Conservation (phyloP, 2,797 vertebrate genomes). For the Sebastiscus albofasciatus region DNA sequence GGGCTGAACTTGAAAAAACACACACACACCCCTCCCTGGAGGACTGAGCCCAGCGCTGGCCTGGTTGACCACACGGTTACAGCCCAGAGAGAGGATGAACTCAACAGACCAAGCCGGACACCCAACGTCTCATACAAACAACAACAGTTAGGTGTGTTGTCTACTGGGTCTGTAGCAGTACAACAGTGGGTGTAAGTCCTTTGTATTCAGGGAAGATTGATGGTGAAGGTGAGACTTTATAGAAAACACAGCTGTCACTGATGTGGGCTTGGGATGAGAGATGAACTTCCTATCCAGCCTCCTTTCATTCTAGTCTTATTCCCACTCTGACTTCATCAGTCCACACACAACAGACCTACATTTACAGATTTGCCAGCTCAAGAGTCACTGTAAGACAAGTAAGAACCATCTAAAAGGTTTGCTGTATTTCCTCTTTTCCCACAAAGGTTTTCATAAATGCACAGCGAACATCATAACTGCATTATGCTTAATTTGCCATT, state of each 20-base stretch:
- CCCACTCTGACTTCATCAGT: neutral
- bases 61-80: constrained; percentile 23
- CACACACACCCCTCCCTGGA: constrained; percentile 39
- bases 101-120: constrained; percentile 3
- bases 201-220: neutral
- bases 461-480: neutral
- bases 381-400: neutral
- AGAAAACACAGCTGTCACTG: constrained; percentile 20
- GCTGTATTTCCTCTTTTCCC: neutral
- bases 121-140: neutral
- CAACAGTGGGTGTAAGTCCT: neutral
- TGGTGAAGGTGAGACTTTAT: constrained; percentile 19
- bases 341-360: neutral
- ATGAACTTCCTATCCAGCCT: neutral
- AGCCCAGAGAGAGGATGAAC: constrained; percentile 21
- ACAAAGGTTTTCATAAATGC: neutral
- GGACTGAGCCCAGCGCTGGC: constrained; percentile 15
- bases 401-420: neutral
- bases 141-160: constrained; percentile 13
- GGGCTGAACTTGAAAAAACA: constrained; percentile 25
- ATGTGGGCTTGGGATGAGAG: neutral
- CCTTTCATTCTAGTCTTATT: neutral
- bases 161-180: neutral
- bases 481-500: constrained; percentile 27
- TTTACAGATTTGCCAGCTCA: neutral